phyloP scores from a whole-genome alignment of 2,797 vertebrate genomes.

The Mionectes olivaceus region DNA sequence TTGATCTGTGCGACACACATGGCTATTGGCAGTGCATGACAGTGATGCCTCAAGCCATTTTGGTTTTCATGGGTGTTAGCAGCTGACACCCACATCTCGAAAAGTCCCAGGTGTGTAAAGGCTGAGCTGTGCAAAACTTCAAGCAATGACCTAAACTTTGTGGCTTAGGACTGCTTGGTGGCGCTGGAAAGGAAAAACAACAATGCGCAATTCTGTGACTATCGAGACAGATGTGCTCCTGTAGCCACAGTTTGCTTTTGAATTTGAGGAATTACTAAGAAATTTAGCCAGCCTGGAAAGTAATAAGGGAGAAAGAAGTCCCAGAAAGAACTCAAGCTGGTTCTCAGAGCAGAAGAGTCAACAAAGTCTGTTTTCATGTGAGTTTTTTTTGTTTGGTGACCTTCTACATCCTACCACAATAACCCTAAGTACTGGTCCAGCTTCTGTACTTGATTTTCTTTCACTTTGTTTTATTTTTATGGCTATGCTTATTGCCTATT shows the following conservation, averaged over 20 bases:
- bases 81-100: neutral
- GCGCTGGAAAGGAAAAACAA: neutral
- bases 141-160: neutral
- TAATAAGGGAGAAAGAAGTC: neutral
- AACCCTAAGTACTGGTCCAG: neutral
- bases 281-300: neutral
- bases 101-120: neutral
- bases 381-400: neutral
- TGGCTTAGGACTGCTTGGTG: neutral
- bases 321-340: neutral
- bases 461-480: neutral
- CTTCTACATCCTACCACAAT: neutral
- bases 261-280: neutral
- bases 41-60: neutral
- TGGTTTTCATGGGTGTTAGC: neutral
- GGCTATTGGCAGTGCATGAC: fast-evolving
- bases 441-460: neutral
- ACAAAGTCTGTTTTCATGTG: neutral
- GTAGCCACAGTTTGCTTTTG: neutral
- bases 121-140: neutral
- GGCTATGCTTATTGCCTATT: neutral
- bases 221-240: neutral
- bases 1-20: neutral
- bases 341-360: neutral
- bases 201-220: neutral